phyloP scores from a whole-genome alignment of 1,140 invertebrate species.

The Brachionus paranguensis region DNA sequence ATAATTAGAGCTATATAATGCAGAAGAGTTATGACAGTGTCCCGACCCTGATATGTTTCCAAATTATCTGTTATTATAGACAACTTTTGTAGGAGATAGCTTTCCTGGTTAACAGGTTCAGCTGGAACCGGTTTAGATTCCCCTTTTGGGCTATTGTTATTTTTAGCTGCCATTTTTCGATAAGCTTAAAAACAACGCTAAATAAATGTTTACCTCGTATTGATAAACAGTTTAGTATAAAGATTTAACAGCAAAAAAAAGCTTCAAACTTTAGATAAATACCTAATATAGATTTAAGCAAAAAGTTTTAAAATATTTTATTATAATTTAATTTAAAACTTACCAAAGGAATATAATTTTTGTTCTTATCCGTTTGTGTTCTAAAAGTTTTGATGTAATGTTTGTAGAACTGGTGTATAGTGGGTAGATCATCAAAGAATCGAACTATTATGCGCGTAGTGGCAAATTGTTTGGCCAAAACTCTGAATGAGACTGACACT shows the following conservation, averaged over 20 bases:
- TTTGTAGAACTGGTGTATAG: not conserved
- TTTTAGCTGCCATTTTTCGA: not conserved
- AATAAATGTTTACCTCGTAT: not conserved
- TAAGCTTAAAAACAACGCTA: not conserved
- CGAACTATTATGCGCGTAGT: not conserved
- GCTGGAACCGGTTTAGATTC: not conserved
- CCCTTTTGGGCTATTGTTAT: not conserved
- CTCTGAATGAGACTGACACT: not conserved
- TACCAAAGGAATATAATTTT: not conserved
- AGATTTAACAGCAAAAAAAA: not conserved
- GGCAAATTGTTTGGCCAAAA: not conserved
- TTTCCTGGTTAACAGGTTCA: not conserved
- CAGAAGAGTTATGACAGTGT: slow-evolving; percentile 30
- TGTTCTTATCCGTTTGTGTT: not conserved
- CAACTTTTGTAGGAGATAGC: not conserved
- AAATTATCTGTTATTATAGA: slow-evolving; percentile 31
- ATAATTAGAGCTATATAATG: slow-evolving; percentile 31
- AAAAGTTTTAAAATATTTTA: not conserved
- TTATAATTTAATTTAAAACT: not conserved
- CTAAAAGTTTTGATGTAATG: not conserved
- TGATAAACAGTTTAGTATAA: not conserved
- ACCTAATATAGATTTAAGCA: not conserved
- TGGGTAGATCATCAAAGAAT: slow-evolving; percentile 20
- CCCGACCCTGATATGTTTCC: slow-evolving; percentile 35
- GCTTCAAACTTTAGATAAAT: not conserved